A percentile compares a stretch with the other conserved stretches of the same genome.
phyloP scores from a whole-genome alignment of 2,797 vertebrate genomes.

The Enteromius afrohamiltoni region DNA sequence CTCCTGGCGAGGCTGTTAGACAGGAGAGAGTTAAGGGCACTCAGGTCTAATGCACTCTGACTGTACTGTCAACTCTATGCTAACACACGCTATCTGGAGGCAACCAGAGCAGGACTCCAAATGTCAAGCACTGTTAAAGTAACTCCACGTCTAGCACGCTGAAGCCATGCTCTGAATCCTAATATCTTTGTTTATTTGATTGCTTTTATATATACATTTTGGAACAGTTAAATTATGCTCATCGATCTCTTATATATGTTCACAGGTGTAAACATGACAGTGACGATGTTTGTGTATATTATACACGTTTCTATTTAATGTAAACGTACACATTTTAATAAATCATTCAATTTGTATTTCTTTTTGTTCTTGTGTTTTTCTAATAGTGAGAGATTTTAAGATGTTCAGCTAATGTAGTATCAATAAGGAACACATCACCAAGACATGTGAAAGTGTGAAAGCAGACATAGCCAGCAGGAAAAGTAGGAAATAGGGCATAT shows the following conservation, averaged over 20 bases:
- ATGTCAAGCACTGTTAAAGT: constrained; percentile 42
- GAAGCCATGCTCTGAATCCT: background rate
- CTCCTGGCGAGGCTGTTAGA: constrained; percentile 2
- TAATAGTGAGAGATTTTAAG: constrained; percentile 4
- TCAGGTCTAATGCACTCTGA: constrained; percentile 27
- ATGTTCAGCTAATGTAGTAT: background rate
- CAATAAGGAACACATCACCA: background rate
- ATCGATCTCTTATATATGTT: background rate
- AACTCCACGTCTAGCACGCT: background rate
- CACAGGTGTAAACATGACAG: background rate
- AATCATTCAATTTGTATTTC: background rate
- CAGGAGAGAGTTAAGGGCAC: constrained; percentile 23
- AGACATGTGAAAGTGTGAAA: constrained; percentile 12
- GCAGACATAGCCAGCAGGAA: constrained; percentile 30
- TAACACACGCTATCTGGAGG: constrained; percentile 29
- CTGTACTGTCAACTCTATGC: constrained; percentile 36
- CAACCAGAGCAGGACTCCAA: constrained; percentile 21
- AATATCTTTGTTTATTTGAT: background rate
- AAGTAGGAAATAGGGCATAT: constrained; percentile 43
- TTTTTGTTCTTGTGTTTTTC: background rate
- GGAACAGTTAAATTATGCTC: background rate
- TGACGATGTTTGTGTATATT: background rate
- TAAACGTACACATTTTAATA: background rate
- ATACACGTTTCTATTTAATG: background rate
- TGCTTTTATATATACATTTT: background rate